phyloP scores from a whole-genome alignment of 2,888 invertebrate species.

The Thera britannica region DNA sequence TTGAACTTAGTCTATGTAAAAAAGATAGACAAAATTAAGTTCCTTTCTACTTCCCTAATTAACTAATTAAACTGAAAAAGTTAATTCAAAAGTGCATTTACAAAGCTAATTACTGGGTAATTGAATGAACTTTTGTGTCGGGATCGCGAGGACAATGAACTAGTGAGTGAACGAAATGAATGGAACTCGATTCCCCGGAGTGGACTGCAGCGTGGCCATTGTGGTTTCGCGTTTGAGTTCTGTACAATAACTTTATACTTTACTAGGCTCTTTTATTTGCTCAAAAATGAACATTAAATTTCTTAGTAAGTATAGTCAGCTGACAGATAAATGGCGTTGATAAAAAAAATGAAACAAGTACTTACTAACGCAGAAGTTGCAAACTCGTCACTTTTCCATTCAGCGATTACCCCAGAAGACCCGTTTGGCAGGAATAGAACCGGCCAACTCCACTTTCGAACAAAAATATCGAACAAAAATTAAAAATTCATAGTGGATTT shows the following conservation, averaged over 20 bases:
- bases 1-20: no score
- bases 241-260: neutral
- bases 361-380: no score
- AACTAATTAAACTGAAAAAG: conserved; percentile 19
- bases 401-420: no score
- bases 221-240: neutral
- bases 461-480: no score
- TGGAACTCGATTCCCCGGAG: conserved; percentile 13
- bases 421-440: no score
- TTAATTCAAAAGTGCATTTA: conserved; percentile 24
- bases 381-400: no score
- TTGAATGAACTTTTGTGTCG: conserved; percentile 26
- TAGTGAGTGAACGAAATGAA: conserved; percentile 32
- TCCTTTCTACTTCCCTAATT: conserved; percentile 8
- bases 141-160: conserved; percentile 24
- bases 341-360: no score
- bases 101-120: conserved; percentile 27
- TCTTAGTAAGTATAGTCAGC: neutral
- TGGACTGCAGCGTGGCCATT: conserved; percentile 7
- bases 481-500: no score
- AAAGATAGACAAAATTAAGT: neutral
- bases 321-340: neutral
- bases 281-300: neutral
- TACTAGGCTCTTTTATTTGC: neutral
- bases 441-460: no score